phyloP scores from a whole-genome alignment of 1,140 invertebrate species.

The Colletes latitarsis region DNA sequence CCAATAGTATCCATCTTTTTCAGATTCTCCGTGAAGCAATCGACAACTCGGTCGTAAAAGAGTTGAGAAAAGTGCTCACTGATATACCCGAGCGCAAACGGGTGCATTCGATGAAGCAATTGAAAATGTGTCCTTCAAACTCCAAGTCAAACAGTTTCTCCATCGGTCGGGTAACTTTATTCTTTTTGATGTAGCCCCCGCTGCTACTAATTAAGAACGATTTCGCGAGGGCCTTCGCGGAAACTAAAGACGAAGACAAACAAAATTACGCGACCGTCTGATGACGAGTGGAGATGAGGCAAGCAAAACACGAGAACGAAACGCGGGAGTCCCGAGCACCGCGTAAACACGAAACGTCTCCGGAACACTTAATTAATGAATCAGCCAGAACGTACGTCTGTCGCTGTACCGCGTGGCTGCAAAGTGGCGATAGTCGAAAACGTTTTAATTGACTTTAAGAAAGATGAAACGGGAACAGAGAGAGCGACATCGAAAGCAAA shows the following conservation, averaged over 20 bases:
- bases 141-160: conserved; percentile 30
- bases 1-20: too few species aligned
- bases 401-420: conserved; percentile 5
- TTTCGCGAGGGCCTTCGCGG: conserved; percentile 17
- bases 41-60: neutral
- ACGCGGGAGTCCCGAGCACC: conserved; percentile 17
- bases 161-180: neutral
- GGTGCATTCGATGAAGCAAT: neutral
- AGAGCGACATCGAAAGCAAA: neutral
- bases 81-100: neutral
- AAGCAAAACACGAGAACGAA: conserved; percentile 38
- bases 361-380: conserved; percentile 62
- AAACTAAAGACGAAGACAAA: conserved; percentile 54
- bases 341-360: conserved; percentile 56
- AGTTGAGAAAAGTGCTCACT: neutral
- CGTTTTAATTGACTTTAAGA: conserved; percentile 48
- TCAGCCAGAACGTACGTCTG: conserved; percentile 12
- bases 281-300: conserved; percentile 12
- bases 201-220: conserved; percentile 51
- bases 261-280: conserved; percentile 47
- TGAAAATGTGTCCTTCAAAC: neutral
- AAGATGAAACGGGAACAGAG: conserved; percentile 1
- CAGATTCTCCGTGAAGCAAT: too few species aligned
- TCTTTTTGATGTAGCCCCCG: conserved; percentile 20
- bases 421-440: conserved; percentile 46